Evolutionary conservation across 2,888 invertebrate genomes (phyloP), one percentile per base, ranked within the genome.

Genomic region (Dasypogon diadema): DNA sequence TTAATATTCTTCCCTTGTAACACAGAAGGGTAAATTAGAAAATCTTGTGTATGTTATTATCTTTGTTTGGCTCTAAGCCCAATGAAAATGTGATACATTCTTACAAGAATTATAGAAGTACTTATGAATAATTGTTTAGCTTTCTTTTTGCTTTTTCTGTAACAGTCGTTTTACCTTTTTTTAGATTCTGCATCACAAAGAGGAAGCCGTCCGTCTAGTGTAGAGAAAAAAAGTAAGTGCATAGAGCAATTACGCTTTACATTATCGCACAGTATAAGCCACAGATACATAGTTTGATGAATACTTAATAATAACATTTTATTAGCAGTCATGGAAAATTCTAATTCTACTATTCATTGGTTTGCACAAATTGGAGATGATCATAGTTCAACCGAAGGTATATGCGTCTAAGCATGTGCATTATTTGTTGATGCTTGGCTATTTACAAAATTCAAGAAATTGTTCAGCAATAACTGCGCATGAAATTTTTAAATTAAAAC

Each of bases 361-460:
- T 86, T 85, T 82, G 83, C 84, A 79, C 84, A 84, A 82, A 82
- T 86, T 82, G 87, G 87, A 81, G 83, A 84, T 80, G 84, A 84
- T 80, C 81, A 81, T 78, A 81, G 81, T 78, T 81, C 81, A 73
- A 79, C 79, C 78, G 80, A 84, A 83, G 84, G 84, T 83, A 83
- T 54, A 8, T 54, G 42, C 73, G 42, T 56, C 56, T 56, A 30
- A 42, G 70, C 70, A 70, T 54, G 70, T 70, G 54, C 34, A n/a
- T 68, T 26, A n/a, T 48, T 14, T 42, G 21, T 46, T 65, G 16
- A 24, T 46, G 21, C 14, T 34, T 60, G 18, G 10, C 34, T 30
- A 58, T 58, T 58, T 30, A 26, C 58, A 26, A 26, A 24, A 54
- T 54, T 54, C 18, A 18, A 18, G 16, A 2, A 54, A 2, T 18